These are phyloP conservation scores for Noctua fimbriata DNA, from an alignment of 2,888 invertebrate genomes.

Conservation along the genomic window DNA sequence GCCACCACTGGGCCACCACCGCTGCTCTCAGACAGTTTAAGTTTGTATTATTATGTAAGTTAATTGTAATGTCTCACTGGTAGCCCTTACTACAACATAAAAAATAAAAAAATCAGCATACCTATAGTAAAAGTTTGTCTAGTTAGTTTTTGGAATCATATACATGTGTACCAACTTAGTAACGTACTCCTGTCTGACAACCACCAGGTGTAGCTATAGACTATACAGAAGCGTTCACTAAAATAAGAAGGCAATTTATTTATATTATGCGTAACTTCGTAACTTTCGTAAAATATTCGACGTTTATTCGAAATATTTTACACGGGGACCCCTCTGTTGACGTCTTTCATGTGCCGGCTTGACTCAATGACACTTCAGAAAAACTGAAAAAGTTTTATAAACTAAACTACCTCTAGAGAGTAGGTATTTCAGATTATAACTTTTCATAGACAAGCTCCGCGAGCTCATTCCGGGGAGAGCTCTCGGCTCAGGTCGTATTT, in stretches of 20 bases:
- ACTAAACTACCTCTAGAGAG: slow-evolving; percentile 65
- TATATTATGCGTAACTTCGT: slow-evolving; percentile 59
- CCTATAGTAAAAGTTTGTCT: neutral
- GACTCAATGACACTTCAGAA: slow-evolving; percentile 73
- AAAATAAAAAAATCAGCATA: neutral
- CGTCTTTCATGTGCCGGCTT: slow-evolving; percentile 72
- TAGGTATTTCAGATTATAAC: slow-evolving; percentile 69
- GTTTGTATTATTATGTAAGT: no score
- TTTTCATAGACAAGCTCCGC: slow-evolving; percentile 66
- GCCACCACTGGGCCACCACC: no score
- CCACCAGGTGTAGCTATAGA: slow-evolving; percentile 29
- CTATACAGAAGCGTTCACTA: slow-evolving; percentile 32
- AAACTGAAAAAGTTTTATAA: slow-evolving; percentile 74
- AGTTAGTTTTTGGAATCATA: neutral
- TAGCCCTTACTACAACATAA: no score
- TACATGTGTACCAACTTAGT: neutral
- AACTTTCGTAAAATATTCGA: slow-evolving; percentile 63
- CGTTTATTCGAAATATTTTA: slow-evolving; percentile 68
- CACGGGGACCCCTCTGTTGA: slow-evolving; percentile 64
- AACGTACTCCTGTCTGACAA: slow-evolving; percentile 2
- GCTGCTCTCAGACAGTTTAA: no score
- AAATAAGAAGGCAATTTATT: slow-evolving; percentile 58
- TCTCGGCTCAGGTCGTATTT: slow-evolving; percentile 43
- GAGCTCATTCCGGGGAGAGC: slow-evolving; percentile 52
- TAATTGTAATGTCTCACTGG: no score